Evolutionary conservation across 1,140 invertebrate genomes (phyloP), one percentile per base, ranked within the genome.

Genomic region (Brachionus asplanchnoidis): DNA sequence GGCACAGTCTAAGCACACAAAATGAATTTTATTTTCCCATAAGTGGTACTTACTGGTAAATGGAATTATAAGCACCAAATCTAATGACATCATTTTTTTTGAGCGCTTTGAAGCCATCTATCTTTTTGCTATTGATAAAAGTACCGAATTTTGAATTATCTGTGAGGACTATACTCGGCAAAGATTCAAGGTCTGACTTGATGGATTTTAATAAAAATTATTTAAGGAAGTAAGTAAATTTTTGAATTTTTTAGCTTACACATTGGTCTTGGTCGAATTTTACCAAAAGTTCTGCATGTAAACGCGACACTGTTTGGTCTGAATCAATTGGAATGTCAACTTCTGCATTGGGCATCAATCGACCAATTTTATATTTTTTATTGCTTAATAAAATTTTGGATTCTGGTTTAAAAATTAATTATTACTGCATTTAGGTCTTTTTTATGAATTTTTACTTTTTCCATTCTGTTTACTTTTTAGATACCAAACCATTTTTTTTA

Each of bases 61-160:
- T 85, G 70, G 88, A 89, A 82, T 87, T 88, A 44, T 87, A 88
- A 3, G 88, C 86, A 2, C 90, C 90, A 87, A 91, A 90, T 56
- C 87, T 87, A 50, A 91, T 70, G 44, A 77, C 53, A 85, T 90
- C 89, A 60, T 88, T 88, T 85, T 88, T 85, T 4, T 86, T 85
- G 0, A 91, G 75, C 3, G 86, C 86, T 6, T 86, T 85, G 28
- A 87, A 85, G 84, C 87, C 83, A 40, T 86, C 60, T n/a, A 88
- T 65, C 78, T 86, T 86, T 9, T 86, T 85, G 17, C 86, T 85
- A 84, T 89, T 90, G 0, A 88, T 86, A 79, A 86, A 89, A 0
- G 89, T 90, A 5, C 90, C 90, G 88, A 89, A 90, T 85, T 90
- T 91, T 4, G 90, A 91, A 3, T 87, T 12, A 86, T 91, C 91